Conservation (phyloP, 2,797 vertebrate genomes). For the Phataginus tetradactyla region DNA sequence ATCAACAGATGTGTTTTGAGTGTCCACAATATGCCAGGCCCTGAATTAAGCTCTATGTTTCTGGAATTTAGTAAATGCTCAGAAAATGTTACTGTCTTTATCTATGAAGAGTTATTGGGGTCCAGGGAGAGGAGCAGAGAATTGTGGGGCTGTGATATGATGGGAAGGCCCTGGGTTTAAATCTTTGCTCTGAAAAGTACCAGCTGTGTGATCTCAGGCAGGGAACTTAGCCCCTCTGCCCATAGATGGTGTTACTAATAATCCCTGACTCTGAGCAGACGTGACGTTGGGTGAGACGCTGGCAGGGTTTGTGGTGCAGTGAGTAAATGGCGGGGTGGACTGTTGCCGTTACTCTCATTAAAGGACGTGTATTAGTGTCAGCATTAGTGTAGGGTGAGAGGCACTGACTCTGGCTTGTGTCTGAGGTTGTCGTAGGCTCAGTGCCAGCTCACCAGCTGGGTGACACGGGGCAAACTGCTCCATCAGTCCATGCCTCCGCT, state of each 20-base stretch:
- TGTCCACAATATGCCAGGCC: not conserved
- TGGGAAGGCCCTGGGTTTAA: not conserved
- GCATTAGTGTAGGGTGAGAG: not conserved
- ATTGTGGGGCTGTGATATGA: not conserved
- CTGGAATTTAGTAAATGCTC: not conserved
- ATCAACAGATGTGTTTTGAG: not conserved
- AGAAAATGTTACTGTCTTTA: not conserved
- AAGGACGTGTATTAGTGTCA: not conserved
- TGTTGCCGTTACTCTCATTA: not conserved
- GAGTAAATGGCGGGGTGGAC: not conserved
- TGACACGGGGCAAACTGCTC: not conserved
- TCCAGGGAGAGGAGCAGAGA: not conserved
- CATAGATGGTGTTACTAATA: not conserved
- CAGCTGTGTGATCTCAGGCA: not conserved
- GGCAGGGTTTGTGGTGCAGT: not conserved
- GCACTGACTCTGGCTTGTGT: not conserved
- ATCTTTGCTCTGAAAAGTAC: not conserved
- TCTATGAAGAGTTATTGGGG: not conserved
- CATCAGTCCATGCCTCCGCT: not conserved
- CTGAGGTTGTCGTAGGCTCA: not conserved
- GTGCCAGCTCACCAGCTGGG: not conserved
- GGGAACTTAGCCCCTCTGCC: not conserved
- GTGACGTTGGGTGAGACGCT: not conserved
- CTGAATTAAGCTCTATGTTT: not conserved
- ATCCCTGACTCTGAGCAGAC: too few species aligned